Base-by-base conservation (phyloP, 2,888 invertebrate species). In the Chalcosyrphus nemorum region DNA sequence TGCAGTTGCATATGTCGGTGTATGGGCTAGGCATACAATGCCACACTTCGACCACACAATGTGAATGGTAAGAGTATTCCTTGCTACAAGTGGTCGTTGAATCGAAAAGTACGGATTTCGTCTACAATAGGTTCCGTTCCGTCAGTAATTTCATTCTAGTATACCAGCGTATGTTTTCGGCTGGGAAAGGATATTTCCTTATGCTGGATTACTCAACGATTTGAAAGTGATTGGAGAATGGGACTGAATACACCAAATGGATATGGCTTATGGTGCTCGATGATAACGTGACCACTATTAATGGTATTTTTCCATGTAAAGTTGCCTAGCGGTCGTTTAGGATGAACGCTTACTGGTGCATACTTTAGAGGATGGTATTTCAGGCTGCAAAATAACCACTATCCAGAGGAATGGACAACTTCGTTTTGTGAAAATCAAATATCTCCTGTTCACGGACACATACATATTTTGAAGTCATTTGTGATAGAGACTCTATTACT, bases 261-360 rank as follows among this genome's bases (percentile, higher is more conserved):
- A 77, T 70, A 77, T 35, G 68, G 61, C 61, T 61, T 56, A 77
- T 59, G 77, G 70, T 70, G 15, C 54, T 54, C 15, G 45, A 70
- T 70, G 77, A 77, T 63, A 77, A 77, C 70, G 54, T 63, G 61
- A 70, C 61, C 61, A 61, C 56, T 70, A 61, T 56, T 61, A 27
- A 4, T 43, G 29, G 38, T 35, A 65, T 75, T 56, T 35, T 32
- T 0, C 27, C 38, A 6, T 24, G 4, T 43, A 43, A 19, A n/a
- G n/a, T n/a, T n/a, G 54, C 35, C 35, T 11, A 17, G 17, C 17
- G 29, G 27, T 54, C 32, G 3, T 17, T 17, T 54, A 19, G 19
- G 17, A 54, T 15, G 17, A 54, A 54, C 4, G 15, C 2, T 11
- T 9, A 4, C 5, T 27, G 15, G 17, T 11, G 7, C n/a, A 19